Evolutionary conservation across 2,888 invertebrate genomes (phyloP).

Genomic region (Monoplex corrugatus): DNA sequence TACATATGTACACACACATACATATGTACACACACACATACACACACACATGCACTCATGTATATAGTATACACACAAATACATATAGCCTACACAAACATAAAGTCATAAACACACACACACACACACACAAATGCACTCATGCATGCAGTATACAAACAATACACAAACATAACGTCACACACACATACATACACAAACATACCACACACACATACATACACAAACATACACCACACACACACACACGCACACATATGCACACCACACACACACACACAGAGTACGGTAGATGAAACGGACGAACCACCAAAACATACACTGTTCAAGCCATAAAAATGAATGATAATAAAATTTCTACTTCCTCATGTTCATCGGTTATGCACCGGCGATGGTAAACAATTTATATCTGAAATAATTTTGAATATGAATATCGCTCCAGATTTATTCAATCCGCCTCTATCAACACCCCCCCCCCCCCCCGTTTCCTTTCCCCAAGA

Average conservation of each 20-base stretch:
- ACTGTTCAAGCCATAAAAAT: no score
- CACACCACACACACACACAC: neutral
- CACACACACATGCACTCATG: conserved; percentile 11
- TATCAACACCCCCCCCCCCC: no score
- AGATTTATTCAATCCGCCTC: no score
- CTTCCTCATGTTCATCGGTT: neutral
- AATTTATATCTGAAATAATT: neutral
- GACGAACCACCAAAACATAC: no score
- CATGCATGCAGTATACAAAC: no score
- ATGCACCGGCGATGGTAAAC: neutral
- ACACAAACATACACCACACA: neutral
- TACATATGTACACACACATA: neutral
- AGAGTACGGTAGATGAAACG: no score
- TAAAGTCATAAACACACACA: neutral
- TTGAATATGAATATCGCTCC: neutral
- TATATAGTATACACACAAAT: neutral
- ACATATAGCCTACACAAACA: no score
- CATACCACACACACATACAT: no score
- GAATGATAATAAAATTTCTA: no score
- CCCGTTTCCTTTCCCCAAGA: no score
- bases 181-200: neutral
- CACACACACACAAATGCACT: conserved; percentile 26
- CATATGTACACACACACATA: neutral
- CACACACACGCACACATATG: neutral
- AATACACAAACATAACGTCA: neutral